Conservation (phyloP, 2,888 invertebrate genomes). For the Aricia artaxerxes region DNA sequence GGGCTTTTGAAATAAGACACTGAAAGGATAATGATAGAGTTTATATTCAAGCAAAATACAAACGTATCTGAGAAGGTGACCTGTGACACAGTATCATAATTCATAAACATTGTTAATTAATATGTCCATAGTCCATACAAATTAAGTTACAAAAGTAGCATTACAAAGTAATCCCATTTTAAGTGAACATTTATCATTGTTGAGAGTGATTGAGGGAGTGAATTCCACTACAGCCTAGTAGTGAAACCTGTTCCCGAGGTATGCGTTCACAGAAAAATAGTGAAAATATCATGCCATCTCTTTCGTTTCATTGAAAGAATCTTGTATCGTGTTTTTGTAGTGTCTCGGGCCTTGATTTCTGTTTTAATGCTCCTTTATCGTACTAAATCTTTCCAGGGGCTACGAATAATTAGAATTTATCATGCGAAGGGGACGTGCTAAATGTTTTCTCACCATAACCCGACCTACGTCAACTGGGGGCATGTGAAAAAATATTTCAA, state of each 20-base stretch:
- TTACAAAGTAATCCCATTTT: constrained; percentile 1
- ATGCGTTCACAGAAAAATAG: constrained; percentile 56
- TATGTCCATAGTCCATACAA: not conserved
- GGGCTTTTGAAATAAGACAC: no score
- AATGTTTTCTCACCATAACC: constrained; percentile 33
- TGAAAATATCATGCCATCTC: constrained; percentile 48
- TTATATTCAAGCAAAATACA: no score
- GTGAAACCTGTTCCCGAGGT: constrained; percentile 75
- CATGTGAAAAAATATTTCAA: constrained; percentile 41
- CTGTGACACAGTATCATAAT: not conserved
- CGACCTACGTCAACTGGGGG: constrained; percentile 66
- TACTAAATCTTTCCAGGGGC: not conserved
- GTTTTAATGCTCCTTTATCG: not conserved
- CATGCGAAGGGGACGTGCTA: not conserved
- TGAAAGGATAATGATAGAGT: no score
- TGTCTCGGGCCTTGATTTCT: constrained; percentile 2
- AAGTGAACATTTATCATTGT: constrained; percentile 32
- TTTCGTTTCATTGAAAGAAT: constrained; percentile 46
- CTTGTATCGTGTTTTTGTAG: constrained; percentile 15
- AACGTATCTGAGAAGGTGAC: not conserved
- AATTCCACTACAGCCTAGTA: constrained; percentile 57
- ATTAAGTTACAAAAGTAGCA: not conserved
- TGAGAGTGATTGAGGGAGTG: constrained; percentile 45
- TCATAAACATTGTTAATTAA: not conserved
- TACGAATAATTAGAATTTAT: not conserved